A percentile compares a stretch with the other conserved stretches of the same genome.
Conservation (phyloP, 2,797 vertebrate genomes). For the Hippopotamyrus pictus region DNA sequence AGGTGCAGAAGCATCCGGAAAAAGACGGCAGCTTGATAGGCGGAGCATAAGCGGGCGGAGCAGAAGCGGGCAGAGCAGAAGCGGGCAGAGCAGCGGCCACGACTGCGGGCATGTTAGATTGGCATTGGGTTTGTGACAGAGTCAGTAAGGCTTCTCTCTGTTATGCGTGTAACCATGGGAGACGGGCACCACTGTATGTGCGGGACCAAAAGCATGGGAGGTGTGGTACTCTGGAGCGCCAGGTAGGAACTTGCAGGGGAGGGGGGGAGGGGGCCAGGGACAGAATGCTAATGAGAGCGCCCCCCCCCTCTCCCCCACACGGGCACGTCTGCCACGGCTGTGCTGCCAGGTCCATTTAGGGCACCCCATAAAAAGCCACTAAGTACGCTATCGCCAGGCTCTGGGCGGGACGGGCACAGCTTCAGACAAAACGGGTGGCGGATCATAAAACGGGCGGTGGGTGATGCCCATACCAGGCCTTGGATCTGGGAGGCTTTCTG, state of each 20-base stretch:
- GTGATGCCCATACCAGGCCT: neutral
- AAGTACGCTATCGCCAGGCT: slow-evolving; percentile 32
- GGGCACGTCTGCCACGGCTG: slow-evolving; percentile 21
- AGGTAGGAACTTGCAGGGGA: neutral
- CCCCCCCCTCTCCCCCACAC: slow-evolving; percentile 4
- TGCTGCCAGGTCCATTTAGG: slow-evolving; percentile 31
- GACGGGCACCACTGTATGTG: neutral
- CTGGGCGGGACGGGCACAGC: slow-evolving; percentile 27
- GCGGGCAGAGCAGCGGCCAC: slow-evolving; percentile 19
- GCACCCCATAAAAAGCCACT: slow-evolving; percentile 31
- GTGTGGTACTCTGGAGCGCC: slow-evolving; percentile 39
- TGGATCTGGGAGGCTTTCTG: neutral
- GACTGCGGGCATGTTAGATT: slow-evolving; percentile 14
- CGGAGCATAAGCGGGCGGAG: no score
- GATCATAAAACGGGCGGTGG: neutral
- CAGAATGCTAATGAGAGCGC: slow-evolving; percentile 18
- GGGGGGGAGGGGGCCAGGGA: neutral
- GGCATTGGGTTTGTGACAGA: slow-evolving; percentile 12
- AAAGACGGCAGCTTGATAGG: neutral
- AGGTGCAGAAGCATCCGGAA: neutral
- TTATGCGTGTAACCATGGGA: neutral
- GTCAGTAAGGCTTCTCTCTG: neutral
- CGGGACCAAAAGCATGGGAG: neutral
- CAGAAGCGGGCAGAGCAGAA: neutral
- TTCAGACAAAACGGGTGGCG: slow-evolving; percentile 18